phyloP scores from a whole-genome alignment of 2,888 invertebrate genomes.

The Oxycera nigricornis region DNA sequence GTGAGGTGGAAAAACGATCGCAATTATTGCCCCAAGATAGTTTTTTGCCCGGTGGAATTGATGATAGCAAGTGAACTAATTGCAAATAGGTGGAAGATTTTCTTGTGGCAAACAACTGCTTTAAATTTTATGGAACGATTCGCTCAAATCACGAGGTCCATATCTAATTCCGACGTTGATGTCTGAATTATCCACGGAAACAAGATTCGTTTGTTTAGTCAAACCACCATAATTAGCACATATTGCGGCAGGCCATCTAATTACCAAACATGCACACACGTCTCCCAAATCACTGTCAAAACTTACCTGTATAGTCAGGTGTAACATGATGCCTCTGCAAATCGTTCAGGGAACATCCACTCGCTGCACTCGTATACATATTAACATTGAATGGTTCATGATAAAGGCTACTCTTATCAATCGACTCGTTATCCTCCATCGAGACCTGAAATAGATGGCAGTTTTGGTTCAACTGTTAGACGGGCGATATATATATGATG shows the following conservation, averaged over 20 bases:
- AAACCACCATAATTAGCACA: conserved; percentile 1
- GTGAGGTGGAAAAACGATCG: too few relatives aligned
- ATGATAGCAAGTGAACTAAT: too few relatives aligned
- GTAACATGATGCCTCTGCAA: conserved; percentile 64
- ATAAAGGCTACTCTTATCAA: conserved; percentile 63
- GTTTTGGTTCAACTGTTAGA: conserved; percentile 48
- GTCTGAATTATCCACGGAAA: too few relatives aligned
- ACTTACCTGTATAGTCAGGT: conserved; percentile 68
- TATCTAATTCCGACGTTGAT: too few relatives aligned
- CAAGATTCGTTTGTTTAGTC: background rate
- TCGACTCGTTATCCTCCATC: conserved; percentile 62
- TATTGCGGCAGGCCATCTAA: background rate
- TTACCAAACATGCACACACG: background rate
- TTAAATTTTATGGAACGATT: too few relatives aligned
- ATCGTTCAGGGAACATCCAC: conserved; percentile 62
- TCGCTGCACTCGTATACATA: conserved; percentile 63
- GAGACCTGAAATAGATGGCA: conserved; percentile 57
- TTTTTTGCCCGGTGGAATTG: too few relatives aligned
- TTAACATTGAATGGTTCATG: conserved; percentile 64
- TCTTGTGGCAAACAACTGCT: too few relatives aligned
- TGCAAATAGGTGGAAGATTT: too few relatives aligned
- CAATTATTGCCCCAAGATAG: too few relatives aligned
- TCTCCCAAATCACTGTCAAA: background rate
- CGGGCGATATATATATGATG: conserved; percentile 7
- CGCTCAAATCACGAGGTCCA: too few relatives aligned